Conservation (phyloP, 2,888 invertebrate species). For the Ochropleura plecta region DNA sequence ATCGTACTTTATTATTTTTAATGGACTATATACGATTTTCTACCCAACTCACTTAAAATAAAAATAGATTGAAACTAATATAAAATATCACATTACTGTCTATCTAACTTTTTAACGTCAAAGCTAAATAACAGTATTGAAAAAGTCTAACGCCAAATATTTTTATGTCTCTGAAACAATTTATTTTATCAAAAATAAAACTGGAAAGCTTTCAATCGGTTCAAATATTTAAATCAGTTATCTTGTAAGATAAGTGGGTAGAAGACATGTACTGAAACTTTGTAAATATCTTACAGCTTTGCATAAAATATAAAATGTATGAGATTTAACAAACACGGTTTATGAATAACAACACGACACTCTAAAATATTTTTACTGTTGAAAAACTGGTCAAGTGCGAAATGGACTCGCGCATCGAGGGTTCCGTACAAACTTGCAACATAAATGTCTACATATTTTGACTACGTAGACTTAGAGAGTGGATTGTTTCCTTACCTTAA, state of each 20-base stretch:
- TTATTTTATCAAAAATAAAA: neutral
- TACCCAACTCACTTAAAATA: neutral
- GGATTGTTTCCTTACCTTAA: too few relatives aligned
- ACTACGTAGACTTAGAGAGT: too few relatives aligned
- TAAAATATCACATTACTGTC: neutral
- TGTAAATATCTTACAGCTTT: slow-evolving; percentile 4
- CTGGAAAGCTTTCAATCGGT: slow-evolving; percentile 7
- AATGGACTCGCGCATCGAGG: too few relatives aligned
- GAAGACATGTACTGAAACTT: slow-evolving; percentile 2
- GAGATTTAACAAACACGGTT: neutral
- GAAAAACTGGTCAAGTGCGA: too few relatives aligned
- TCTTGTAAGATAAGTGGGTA: neutral
- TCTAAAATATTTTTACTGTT: neutral
- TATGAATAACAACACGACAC: slow-evolving; percentile 4
- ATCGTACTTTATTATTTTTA: neutral
- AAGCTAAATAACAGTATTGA: neutral
- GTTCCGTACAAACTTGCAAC: too few relatives aligned
- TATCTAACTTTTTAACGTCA: neutral
- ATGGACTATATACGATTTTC: neutral
- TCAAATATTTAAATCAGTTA: slow-evolving; percentile 18
- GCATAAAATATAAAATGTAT: slow-evolving; percentile 11
- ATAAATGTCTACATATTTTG: too few relatives aligned
- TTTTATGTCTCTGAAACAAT: neutral
- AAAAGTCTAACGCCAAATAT: neutral
- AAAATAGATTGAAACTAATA: neutral